Evolutionary conservation across 2,113 vertebrate genomes (phyloP).

Genomic region (Amblyornis subalaris): DNA sequence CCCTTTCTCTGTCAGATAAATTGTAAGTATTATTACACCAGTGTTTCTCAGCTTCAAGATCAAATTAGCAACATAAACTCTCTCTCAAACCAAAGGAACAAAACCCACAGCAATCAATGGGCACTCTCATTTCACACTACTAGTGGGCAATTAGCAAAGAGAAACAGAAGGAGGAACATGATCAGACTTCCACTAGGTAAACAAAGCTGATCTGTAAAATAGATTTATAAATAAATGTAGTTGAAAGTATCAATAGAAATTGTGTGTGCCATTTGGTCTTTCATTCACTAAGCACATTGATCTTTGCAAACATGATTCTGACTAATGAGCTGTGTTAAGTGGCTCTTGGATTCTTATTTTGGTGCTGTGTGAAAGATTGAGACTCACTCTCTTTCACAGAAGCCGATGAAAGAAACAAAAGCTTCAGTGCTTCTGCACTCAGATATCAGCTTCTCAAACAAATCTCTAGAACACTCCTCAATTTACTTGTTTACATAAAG

Average conservation of each 20-base stretch:
- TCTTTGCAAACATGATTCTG: slow-evolving; percentile 1
- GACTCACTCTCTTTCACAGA: neutral
- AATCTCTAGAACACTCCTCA: neutral
- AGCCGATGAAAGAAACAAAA: neutral
- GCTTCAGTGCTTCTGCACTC: neutral
- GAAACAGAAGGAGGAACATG: neutral
- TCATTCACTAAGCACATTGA: neutral
- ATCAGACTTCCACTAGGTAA: neutral
- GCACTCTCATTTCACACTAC: neutral
- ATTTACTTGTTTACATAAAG: neutral
- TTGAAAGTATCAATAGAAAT: neutral
- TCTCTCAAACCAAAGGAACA: neutral
- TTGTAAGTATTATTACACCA: neutral
- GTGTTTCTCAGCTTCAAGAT: neutral
- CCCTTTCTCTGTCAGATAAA: neutral
- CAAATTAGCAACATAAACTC: neutral
- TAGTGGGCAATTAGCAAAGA: neutral
- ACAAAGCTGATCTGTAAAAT: neutral
- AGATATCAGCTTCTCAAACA: neutral
- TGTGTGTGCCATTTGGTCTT: neutral
- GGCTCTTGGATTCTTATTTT: neutral
- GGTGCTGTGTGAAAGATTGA: neutral
- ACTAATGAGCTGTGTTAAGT: slow-evolving; percentile 18
- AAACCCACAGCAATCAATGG: neutral
- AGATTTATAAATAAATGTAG: neutral